A percentile compares a stretch with the other conserved stretches of the same genome.
These are phyloP conservation scores for Myiotriccus ornatus DNA, from an alignment of 2,797 vertebrate genomes.

Conservation along the genomic window DNA sequence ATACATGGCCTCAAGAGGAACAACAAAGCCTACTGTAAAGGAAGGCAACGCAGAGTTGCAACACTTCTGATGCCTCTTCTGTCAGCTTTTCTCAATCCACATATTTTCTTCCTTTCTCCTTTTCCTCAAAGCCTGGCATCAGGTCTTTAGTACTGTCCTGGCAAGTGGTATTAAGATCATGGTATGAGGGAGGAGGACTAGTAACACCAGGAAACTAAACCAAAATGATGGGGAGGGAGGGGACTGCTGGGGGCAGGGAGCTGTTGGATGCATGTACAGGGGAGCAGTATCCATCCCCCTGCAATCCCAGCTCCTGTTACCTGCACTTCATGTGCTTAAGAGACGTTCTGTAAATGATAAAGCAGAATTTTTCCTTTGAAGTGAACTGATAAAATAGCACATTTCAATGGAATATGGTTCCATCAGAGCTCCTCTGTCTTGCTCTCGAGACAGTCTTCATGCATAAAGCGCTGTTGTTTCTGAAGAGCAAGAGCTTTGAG, in stretches of 20 bases:
- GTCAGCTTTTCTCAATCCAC: not conserved
- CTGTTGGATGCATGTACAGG: not conserved
- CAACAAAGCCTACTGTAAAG: not conserved
- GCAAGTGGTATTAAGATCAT: constrained; percentile 23
- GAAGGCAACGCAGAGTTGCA: not conserved
- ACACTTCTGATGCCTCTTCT: not conserved
- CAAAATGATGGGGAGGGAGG: not conserved
- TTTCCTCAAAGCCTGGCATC: not conserved
- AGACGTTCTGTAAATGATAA: constrained; percentile 21
- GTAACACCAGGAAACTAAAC: constrained; percentile 5
- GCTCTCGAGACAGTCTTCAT: constrained; percentile 66
- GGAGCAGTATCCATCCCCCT: not conserved
- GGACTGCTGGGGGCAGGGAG: not conserved
- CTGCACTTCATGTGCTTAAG: not conserved
- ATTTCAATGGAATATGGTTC: constrained; percentile 48
- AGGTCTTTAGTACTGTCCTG: constrained; percentile 2
- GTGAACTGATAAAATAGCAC: constrained; percentile 51
- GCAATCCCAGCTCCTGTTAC: not conserved
- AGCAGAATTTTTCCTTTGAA: constrained; percentile 46
- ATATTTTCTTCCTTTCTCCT: not conserved
- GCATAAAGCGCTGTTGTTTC: constrained; percentile 66
- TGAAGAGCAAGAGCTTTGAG: constrained; percentile 61
- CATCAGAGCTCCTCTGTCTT: constrained; percentile 60
- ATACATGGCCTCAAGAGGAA: not conserved
- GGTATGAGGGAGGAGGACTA: not conserved